Evolutionary conservation across 1,140 invertebrate genomes (phyloP).

Genomic region (Phenacoccus solenopsis): DNA sequence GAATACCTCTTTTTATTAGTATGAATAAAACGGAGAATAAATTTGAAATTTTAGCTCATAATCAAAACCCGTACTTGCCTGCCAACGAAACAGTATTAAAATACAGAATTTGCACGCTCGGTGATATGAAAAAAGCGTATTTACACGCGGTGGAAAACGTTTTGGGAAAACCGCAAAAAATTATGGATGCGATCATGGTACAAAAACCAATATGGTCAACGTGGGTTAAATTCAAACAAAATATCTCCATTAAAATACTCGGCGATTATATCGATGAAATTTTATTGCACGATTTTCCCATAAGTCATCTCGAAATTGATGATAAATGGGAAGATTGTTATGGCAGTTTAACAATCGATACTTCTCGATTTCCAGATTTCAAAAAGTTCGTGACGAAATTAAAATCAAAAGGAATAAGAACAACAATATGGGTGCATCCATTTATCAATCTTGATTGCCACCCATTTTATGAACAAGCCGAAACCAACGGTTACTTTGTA

Average conservation of each 20-base stretch:
- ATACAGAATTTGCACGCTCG: constrained; percentile 42
- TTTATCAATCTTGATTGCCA: constrained; percentile 69
- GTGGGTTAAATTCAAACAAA: constrained; percentile 63
- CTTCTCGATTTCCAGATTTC: constrained; percentile 58
- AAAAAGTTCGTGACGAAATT: constrained; percentile 41
- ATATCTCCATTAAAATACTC: constrained; percentile 53
- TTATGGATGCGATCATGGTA: constrained; percentile 54
- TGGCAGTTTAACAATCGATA: constrained; percentile 61
- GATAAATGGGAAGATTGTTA: constrained; percentile 85
- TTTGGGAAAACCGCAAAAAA: constrained; percentile 43
- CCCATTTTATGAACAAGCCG: constrained; percentile 37
- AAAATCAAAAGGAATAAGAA: constrained; percentile 28
- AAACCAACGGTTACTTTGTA: constrained; percentile 41
- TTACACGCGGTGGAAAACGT: constrained; percentile 42
- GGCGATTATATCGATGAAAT: constrained; percentile 60
- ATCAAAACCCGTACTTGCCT: constrained; percentile 4
- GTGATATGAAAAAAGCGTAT: constrained; percentile 46
- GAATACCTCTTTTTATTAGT: constrained; percentile 51
- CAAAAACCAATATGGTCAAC: constrained; percentile 71
- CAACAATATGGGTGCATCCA: constrained; percentile 80
- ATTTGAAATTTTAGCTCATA: background rate
- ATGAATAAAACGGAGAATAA: constrained; percentile 35
- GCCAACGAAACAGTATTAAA: constrained; percentile 33
- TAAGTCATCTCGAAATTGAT: constrained; percentile 79
- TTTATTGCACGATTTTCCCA: constrained; percentile 48